These are phyloP conservation scores for Meloidogyne floridensis DNA, from an alignment of 1,140 invertebrate species.

Conservation along the genomic window DNA sequence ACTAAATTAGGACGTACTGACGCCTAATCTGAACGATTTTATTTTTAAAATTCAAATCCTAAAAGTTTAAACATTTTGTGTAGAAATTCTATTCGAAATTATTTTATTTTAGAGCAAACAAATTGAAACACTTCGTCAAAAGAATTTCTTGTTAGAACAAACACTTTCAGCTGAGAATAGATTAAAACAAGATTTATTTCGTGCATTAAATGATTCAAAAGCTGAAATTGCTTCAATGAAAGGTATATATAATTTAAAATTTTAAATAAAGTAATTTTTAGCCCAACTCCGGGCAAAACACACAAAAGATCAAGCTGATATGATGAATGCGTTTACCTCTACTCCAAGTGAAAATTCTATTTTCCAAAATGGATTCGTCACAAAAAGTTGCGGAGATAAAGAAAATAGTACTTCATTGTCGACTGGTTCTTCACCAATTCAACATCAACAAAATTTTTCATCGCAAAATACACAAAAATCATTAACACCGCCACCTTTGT, in stretches of 20 bases:
- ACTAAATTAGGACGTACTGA: no score
- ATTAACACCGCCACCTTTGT: constrained; percentile 27
- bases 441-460: constrained; percentile 6
- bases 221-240: constrained; percentile 51
- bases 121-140: constrained; percentile 37
- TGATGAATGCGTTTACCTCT: constrained; percentile 24
- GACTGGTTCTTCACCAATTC: constrained; percentile 24
- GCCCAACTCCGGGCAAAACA: constrained; percentile 21
- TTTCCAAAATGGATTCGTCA: constrained; percentile 14
- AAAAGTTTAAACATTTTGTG: no score
- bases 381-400: neutral
- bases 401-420: neutral
- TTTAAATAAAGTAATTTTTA: constrained; percentile 8
- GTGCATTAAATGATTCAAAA: constrained; percentile 52
- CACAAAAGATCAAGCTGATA: constrained; percentile 22
- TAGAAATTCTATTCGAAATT: no score
- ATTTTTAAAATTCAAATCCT: no score
- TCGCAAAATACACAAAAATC: constrained; percentile 22
- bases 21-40: no score
- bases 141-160: constrained; percentile 48
- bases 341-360: constrained; percentile 11
- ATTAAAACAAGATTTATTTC: constrained; percentile 50
- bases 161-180: constrained; percentile 50
- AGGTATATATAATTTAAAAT: constrained; percentile 10
- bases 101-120: constrained; percentile 42